A percentile compares a stretch with the other conserved stretches of the same genome.
Conservation (phyloP, 1,140 invertebrate species). For the Bombus sylvicola region DNA sequence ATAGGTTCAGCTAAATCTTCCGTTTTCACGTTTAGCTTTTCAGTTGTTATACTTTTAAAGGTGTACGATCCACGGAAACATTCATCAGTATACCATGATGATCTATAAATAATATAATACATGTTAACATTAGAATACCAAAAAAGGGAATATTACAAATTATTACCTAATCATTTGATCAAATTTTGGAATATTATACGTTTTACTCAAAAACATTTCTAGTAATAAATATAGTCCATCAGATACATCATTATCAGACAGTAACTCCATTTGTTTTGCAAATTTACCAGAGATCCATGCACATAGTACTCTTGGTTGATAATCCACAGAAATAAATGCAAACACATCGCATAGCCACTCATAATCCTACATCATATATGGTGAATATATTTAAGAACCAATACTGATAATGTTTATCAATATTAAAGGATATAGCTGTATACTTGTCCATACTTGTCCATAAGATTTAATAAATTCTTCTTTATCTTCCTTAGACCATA, state of each 20-base stretch:
- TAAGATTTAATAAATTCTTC: conserved; percentile 64
- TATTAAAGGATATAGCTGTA: background rate
- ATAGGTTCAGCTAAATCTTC: conserved; percentile 84
- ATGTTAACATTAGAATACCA: background rate
- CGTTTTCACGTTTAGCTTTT: conserved; percentile 75
- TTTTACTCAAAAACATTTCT: conserved; percentile 80
- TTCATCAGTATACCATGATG: conserved; percentile 87
- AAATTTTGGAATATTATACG: conserved; percentile 83
- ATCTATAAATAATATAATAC: conserved; percentile 80
- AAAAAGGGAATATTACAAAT: conserved; percentile 16
- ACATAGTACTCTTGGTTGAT: conserved; percentile 87
- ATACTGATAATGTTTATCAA: background rate
- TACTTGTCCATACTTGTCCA: conserved; percentile 55
- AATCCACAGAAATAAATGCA: conserved; percentile 86
- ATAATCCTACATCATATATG: conserved; percentile 70
- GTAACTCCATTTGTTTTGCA: conserved; percentile 84
- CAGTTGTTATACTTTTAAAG: conserved; percentile 84
- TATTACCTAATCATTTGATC: conserved; percentile 74
- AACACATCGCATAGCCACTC: conserved; percentile 87
- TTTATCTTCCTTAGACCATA: conserved; percentile 84
- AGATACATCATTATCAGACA: conserved; percentile 81
- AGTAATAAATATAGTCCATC: conserved; percentile 81
- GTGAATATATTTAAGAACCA: background rate
- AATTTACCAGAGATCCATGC: conserved; percentile 85
- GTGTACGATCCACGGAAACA: conserved; percentile 88